Evolutionary conservation across 2,113 vertebrate species (phyloP), one percentile per base, ranked within the genome.

Genomic region (Engraulis encrasicolus): DNA sequence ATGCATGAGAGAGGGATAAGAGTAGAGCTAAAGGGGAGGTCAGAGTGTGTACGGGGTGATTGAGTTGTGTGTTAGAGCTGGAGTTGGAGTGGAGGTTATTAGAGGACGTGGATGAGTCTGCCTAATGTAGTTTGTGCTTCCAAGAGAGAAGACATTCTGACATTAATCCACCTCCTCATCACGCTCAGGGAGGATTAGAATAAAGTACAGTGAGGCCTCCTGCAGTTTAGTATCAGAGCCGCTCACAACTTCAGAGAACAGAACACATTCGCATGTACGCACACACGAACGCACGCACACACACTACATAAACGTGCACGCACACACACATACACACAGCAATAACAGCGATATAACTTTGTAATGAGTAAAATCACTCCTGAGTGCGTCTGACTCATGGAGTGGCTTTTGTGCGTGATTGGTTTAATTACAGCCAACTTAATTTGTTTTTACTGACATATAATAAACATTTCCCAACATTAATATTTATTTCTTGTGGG

Each of bases 401-500:
- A 49, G 36, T 81, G 80, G 80, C 78, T 58, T 81, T 82, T 78
- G 50, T 23, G 23, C 49, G 23, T 58, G 66, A 81, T 82, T 80
- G 49, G n/a, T 45, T 85, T 54, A 77, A 78, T 81, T 85, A 34
- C 23, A 45, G 49, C 36, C 34, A 45, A 61, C 20, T 58, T 79
- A 61, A 79, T 79, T 83, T 66, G 58, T 27, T 66, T 66, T 83
- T 78, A 79, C 45, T 20, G 58, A 83, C 77, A 83, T 54, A 40
- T 54, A 54, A 83, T 79, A 12, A 83, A 38, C 49, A 78, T 78
- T 40, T 50, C 34, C 3, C 49, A 45, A 45, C 40, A 45, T 45
- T 45, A 45, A 71, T 45, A 45, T 45, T 45, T 66, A n/a, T 66
- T n/a, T n/a, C n/a, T n/a, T n/a, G n/a, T n/a, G n/a, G n/a, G 54